These are phyloP conservation scores for Zonitis immaculata DNA, from an alignment of 2,888 invertebrate species.

Conservation along the genomic window DNA sequence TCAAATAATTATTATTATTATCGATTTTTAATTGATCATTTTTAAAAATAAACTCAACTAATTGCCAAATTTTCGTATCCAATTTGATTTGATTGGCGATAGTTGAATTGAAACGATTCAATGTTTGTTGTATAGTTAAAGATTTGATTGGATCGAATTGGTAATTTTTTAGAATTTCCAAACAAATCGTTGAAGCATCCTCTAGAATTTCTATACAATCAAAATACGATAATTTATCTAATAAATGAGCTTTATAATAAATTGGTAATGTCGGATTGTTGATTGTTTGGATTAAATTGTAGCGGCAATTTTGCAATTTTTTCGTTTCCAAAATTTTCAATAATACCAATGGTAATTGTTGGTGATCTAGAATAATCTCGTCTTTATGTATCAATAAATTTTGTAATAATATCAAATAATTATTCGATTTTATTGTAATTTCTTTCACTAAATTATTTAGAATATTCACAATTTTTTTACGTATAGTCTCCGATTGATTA, in stretches of 20 bases:
- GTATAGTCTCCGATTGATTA: slow-evolving; percentile 9
- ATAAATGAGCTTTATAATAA: slow-evolving; percentile 45
- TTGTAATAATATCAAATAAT: slow-evolving; percentile 17
- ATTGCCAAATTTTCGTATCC: slow-evolving; percentile 52
- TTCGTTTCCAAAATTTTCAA: slow-evolving; percentile 54
- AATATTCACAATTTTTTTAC: slow-evolving; percentile 11
- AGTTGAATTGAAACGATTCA: slow-evolving; percentile 33
- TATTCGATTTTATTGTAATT: slow-evolving; percentile 5
- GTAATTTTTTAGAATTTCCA: slow-evolving; percentile 28
- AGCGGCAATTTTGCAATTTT: slow-evolving; percentile 38
- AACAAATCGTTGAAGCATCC: slow-evolving; percentile 29
- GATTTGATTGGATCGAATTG: slow-evolving; percentile 28
- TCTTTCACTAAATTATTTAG: slow-evolving; percentile 9
- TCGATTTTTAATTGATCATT: slow-evolving; percentile 46
- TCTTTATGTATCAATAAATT: slow-evolving; percentile 29
- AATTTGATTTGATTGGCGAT: slow-evolving; percentile 29
- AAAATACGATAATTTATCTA: slow-evolving; percentile 41
- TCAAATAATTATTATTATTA: slow-evolving; percentile 39
- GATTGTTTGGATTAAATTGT: slow-evolving; percentile 38
- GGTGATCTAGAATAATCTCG: slow-evolving; percentile 62
- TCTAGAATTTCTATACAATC: slow-evolving; percentile 35
- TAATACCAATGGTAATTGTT: slow-evolving; percentile 61
- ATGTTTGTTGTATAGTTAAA: slow-evolving; percentile 29
- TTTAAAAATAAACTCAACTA: slow-evolving; percentile 55
- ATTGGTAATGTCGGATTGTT: slow-evolving; percentile 47